phyloP scores from a whole-genome alignment of 2,797 vertebrate genomes.

The Apodemus agrarius region DNA sequence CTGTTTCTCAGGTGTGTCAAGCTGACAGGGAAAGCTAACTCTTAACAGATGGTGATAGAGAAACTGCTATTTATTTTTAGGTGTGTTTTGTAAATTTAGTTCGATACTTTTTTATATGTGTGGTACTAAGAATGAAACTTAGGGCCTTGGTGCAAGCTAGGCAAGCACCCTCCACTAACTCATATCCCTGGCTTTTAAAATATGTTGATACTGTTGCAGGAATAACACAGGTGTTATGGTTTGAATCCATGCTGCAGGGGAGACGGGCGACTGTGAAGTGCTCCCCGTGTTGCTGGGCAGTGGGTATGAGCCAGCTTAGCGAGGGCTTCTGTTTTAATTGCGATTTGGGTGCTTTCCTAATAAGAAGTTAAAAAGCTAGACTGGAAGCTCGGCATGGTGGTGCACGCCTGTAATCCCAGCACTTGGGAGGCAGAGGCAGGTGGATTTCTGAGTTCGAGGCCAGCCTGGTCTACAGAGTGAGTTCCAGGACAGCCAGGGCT shows the following conservation, averaged over 20 bases:
- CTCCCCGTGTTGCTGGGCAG: background rate
- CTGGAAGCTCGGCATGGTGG: no score
- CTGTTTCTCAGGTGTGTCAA: background rate
- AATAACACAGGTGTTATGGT: background rate
- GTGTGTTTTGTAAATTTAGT: background rate
- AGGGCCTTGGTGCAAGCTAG: background rate
- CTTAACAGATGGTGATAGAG: background rate
- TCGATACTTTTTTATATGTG: background rate
- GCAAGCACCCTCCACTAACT: background rate
- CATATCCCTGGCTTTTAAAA: background rate
- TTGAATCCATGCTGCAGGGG: background rate
- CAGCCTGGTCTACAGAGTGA: no score
- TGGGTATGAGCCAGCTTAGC: background rate
- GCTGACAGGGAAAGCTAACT: background rate
- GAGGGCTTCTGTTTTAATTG: conserved; percentile 20
- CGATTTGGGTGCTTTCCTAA: conserved; percentile 8
- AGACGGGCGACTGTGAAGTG: background rate
- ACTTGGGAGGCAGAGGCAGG: no score
- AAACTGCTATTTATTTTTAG: background rate
- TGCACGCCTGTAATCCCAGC: no score
- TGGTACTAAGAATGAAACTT: background rate
- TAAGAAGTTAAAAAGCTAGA: background rate
- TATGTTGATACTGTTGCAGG: background rate
- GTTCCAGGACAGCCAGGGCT: no score
- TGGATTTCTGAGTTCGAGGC: no score